Conservation (phyloP, 2,888 invertebrate genomes). For the Watsonalla cultraria region DNA sequence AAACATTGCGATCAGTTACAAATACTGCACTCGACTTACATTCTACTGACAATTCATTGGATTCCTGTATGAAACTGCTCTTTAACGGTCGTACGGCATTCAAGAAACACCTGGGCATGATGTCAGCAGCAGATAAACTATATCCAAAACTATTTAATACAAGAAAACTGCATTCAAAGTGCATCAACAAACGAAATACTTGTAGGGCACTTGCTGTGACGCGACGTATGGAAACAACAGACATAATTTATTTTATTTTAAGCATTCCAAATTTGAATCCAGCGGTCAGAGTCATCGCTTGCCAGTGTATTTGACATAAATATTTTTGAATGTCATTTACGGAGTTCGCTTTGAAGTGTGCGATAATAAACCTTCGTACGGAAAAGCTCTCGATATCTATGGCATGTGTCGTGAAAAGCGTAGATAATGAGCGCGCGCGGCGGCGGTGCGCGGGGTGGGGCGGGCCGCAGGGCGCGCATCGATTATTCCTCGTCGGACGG, state of each 20-base stretch:
- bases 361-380: constrained; percentile 35
- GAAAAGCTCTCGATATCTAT: constrained; percentile 43
- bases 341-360: constrained; percentile 27
- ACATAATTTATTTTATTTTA: constrained; percentile 55
- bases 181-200: constrained; percentile 39
- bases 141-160: constrained; percentile 16
- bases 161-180: constrained; percentile 28
- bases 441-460: constrained; percentile 26
- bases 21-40: constrained; percentile 42
- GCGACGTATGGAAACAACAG: constrained; percentile 45
- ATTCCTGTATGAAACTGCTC: constrained; percentile 54
- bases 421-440: constrained; percentile 59
- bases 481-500: constrained; percentile 67
- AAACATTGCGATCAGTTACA: constrained; percentile 6
- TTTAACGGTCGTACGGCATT: constrained; percentile 49
- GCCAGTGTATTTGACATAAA: constrained; percentile 34
- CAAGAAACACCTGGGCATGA: constrained; percentile 67
- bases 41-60: constrained; percentile 38
- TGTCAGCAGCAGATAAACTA: constrained; percentile 21
- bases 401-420: constrained; percentile 50
- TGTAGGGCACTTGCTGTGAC: constrained; percentile 66
- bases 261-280: constrained; percentile 54
- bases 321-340: constrained; percentile 29
- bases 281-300: constrained; percentile 29
- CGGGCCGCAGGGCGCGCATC: constrained; percentile 51